Base-by-base conservation (phyloP, 2,888 invertebrate genomes). In the Eristalis tenax region DNA sequence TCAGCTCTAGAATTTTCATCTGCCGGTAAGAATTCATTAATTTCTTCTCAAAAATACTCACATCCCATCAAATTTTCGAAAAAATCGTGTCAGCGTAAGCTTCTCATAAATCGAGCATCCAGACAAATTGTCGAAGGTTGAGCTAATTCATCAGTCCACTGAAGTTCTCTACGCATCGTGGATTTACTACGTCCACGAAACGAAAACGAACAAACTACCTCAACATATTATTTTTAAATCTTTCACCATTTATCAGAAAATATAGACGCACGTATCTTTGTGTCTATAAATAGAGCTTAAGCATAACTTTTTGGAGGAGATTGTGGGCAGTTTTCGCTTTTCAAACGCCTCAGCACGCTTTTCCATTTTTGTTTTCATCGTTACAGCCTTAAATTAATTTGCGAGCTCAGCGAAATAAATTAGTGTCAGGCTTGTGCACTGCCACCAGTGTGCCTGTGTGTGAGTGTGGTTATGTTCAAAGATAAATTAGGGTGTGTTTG, bases 391-490 rank as follows among this genome's bases (percentile, higher is more conserved):
- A 50, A 80, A 74, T 66, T 80, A 56, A 73, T 75, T 81, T 35
- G 66, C 59, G 75, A 59, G 59, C 76, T 69, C 70, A 35, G 59
- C 59, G 70, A 82, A 70, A 76, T 65, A 70, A 65, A 64, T 81
- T 66, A 59, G 40, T 64, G 56, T 81, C 64, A 69, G 28, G 43
- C 10, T 26, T 35, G 43, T 35, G 11, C 63, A 18, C 22, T 59
- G 65, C 5, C 5, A 10, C 32, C 8, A 32, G 43, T 65, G 32
- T 32, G 57, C 40, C 22, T 70, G 57, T 65, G 23, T 32, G 8
- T 8, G 50, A 0, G n/a, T 50, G 57, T 69, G 32, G 64, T 18
- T 68, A 23, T 35, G 32, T 75, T 64, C 59, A 56, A 70, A 82
- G 59, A 70, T 50, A 82, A 40, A 59, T 64, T 43, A 70, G 70